Evolutionary conservation across 1,140 invertebrate species (phyloP).

Genomic region (Leptinotarsa lineolata): DNA sequence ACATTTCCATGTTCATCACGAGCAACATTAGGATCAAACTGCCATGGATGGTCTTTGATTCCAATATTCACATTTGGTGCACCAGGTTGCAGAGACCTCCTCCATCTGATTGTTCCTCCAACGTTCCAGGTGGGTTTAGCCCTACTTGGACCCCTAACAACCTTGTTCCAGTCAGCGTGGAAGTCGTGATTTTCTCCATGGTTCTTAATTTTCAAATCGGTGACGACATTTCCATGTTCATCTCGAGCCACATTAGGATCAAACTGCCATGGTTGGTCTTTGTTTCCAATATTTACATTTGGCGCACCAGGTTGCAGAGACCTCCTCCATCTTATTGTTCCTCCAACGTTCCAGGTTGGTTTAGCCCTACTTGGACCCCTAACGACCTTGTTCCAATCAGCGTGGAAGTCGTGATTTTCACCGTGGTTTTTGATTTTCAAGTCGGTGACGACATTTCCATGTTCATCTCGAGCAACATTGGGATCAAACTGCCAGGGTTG

Average conservation of each 20-base stretch:
- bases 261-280: slow-evolving; percentile 31
- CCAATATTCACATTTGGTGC: slow-evolving; percentile 31
- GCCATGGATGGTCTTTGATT: slow-evolving; percentile 13
- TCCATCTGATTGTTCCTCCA: not conserved
- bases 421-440: slow-evolving; percentile 36
- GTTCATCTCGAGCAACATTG: slow-evolving; percentile 29
- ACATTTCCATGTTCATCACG: slow-evolving; percentile 30
- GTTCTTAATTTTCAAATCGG: slow-evolving; percentile 27
- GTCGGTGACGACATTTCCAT: slow-evolving; percentile 31
- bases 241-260: slow-evolving; percentile 32
- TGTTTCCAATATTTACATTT: slow-evolving; percentile 33
- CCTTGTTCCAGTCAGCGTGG: slow-evolving; percentile 36
- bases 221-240: slow-evolving; percentile 32
- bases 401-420: slow-evolving; percentile 37
- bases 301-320: slow-evolving; percentile 26
- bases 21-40: too few species aligned
- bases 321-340: slow-evolving; percentile 27
- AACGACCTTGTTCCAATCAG: slow-evolving; percentile 34
- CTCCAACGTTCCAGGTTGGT: slow-evolving; percentile 37
- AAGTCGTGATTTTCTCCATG: slow-evolving; percentile 39
- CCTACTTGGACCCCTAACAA: not conserved
- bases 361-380: slow-evolving; percentile 32
- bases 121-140: slow-evolving; percentile 10
- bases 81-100: slow-evolving; percentile 22
- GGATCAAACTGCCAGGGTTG: slow-evolving; percentile 35